Evolutionary conservation across 2,113 vertebrate species (phyloP).

Genomic region (Microcebus jonahi): DNA sequence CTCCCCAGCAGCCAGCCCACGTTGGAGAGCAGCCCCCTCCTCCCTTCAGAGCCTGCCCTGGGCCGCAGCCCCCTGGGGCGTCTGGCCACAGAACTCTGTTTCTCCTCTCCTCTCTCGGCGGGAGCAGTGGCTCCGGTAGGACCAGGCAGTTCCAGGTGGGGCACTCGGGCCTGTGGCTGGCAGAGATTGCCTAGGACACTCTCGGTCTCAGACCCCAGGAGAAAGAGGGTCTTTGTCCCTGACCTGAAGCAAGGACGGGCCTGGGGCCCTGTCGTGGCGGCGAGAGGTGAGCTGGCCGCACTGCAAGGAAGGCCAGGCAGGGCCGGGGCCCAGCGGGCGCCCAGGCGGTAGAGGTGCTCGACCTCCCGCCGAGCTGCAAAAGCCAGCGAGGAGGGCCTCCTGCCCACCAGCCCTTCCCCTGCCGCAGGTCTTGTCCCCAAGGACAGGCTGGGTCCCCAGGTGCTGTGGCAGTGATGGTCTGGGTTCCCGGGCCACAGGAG

Average conservation of each 20-base stretch:
- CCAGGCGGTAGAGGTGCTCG: not conserved
- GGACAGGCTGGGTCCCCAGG: not conserved
- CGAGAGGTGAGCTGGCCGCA: not conserved
- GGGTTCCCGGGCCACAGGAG: not conserved
- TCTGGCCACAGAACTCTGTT: not conserved
- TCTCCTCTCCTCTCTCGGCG: no score
- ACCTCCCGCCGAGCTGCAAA: not conserved
- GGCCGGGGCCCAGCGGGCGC: accelerated
- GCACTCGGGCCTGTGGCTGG: not conserved
- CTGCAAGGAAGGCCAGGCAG: not conserved
- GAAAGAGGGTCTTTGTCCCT: not conserved
- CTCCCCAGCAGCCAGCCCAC: not conserved
- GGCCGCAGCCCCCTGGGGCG: not conserved
- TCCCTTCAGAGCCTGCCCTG: not conserved
- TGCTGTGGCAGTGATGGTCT: not conserved
- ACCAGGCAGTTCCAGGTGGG: not conserved
- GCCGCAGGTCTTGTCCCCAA: not conserved
- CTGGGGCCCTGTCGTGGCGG: not conserved
- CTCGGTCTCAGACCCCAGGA: not conserved
- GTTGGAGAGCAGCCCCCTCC: no score
- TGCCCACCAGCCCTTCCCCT: not conserved
- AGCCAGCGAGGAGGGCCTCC: not conserved
- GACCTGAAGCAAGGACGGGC: not conserved
- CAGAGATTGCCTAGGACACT: not conserved
- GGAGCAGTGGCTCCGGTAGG: accelerated